Base-by-base conservation (phyloP, 2,888 invertebrate genomes). In the Azorinus chamasolen region DNA sequence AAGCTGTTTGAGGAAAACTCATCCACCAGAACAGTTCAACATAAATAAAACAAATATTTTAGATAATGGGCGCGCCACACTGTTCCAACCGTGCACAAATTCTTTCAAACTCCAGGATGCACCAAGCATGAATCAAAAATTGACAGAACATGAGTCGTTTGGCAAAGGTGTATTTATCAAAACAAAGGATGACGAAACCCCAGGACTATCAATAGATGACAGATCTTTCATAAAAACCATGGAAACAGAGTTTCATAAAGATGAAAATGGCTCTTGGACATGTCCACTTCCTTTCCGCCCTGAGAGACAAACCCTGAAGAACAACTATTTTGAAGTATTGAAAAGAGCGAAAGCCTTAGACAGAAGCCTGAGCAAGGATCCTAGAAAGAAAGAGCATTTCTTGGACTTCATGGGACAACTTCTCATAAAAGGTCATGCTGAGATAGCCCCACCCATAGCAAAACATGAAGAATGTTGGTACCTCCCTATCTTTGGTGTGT, bases 401-500 rank as follows among this genome's bases (percentile, higher is more conserved):
- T n/a, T 77, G 3, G 24, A 37, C 10, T 83, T 83, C 50, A 85
- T 85, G 83, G 32, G 48, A 39, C 70, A 58, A 8, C 43, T 85
- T 2, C 25, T 83, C 0, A 65, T 69, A 12, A 71, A 57, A 12
- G 53, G 62, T 1, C 75, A 80, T 69, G 83, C 83, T 12, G 82
- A 84, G 61, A 4, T 65, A 20, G 83, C 81, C 16, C 81, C 83
- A 24, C 64, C 63, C 3, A 20, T 83, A 12, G 5, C 32, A 12
- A 55, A 64, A 5, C 25, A 69, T 2, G 58, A 46, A 51, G 68
- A 68, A 22, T 58, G 68, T 32, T 68, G 58, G 68, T 65, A 65
- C 20, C 24, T 65, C 8, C 65, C 65, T 16, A 25, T 65, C 5
- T 65, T 65, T 37, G 65, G 65, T n/a, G 65, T 65, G 4, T 65